Evolutionary conservation across 2,888 invertebrate genomes (phyloP).

Genomic region (Acrobasis consociella): DNA sequence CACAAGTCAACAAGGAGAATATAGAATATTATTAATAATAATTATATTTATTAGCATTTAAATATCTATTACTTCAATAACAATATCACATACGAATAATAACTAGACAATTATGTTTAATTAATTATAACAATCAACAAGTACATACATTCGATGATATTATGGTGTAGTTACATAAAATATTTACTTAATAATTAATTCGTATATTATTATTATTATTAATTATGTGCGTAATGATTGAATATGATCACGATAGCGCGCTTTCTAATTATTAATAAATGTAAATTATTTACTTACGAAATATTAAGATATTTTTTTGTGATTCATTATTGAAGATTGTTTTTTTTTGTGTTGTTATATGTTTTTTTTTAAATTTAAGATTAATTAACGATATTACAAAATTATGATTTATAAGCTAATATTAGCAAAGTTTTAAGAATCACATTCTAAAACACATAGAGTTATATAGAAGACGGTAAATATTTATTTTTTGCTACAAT

Average conservation of each 20-base stretch:
- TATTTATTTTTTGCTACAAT: constrained; percentile 14
- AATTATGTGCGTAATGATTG: constrained; percentile 68
- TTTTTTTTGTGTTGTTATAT: constrained; percentile 23
- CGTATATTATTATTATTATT: constrained; percentile 59
- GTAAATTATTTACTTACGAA: constrained; percentile 37
- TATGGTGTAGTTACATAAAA: constrained; percentile 59
- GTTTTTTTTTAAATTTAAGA: constrained; percentile 28
- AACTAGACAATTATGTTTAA: constrained; percentile 69
- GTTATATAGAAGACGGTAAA: constrained; percentile 9
- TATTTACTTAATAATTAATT: constrained; percentile 62
- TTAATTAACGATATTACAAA: constrained; percentile 42
- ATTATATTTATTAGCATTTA: constrained; percentile 65
- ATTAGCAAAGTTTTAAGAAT: constrained; percentile 22
- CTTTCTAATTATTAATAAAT: constrained; percentile 33
- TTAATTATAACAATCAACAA: constrained; percentile 77
- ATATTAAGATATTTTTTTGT: constrained; percentile 34
- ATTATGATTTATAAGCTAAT: constrained; percentile 38
- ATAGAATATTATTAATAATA: constrained; percentile 53
- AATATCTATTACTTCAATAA: constrained; percentile 77
- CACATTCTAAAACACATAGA: constrained; percentile 23
- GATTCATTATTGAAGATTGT: constrained; percentile 30
- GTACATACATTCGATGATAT: constrained; percentile 78
- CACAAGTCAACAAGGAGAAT: constrained; percentile 79
- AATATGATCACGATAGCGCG: constrained; percentile 59
- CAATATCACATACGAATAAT: constrained; percentile 78